Evolutionary conservation across 2,888 invertebrate species (phyloP), one percentile per base, ranked within the genome.

Genomic region (Aspidiotus rigidus): DNA sequence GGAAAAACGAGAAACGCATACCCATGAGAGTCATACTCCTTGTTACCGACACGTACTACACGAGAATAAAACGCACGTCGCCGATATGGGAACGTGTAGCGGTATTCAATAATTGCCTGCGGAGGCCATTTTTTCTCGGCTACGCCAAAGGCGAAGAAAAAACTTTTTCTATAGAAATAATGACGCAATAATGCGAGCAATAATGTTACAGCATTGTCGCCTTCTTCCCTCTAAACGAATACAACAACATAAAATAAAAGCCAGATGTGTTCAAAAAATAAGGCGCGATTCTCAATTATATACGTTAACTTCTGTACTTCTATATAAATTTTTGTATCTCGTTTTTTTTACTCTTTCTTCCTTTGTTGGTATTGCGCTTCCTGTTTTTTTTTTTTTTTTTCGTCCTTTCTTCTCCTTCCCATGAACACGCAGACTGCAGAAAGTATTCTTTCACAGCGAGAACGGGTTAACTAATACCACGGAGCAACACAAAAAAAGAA

Each of bases 401-500:
- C 49, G 49, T 49, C n/a, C n/a, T 49, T 49, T 49, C n/a, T 49
- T 49, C n/a, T n/a, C n/a, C n/a, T n/a, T 49, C 49, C 49, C 49
- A 11, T 49, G 11, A 49, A 49, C 49, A n/a, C n/a, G 49, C n/a
- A 49, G n/a, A 49, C 11, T 13, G 49, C n/a, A 49, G n/a, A 49
- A n/a, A 49, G 49, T 6, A 11, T 49, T 49, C n/a, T 28, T 28
- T 28, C 28, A 28, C 28, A 28, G 28, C 28, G 28, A 28, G 28
- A 28, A 28, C 28, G 28, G 28, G 28, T 28, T 28, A 28, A 28
- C 28, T 28, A 28, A 28, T 28, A 28, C 28, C 28, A 49, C n/a
- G 49, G 49, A 41, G 16, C 61, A 69, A 41, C 15, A n/a, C 44
- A n/a, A 16, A 15, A 16, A 10, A 60, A 62, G 40, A 61, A 59